These are phyloP conservation scores for Esperia sulphurella DNA, from an alignment of 2,888 invertebrate species.

Conservation along the genomic window DNA sequence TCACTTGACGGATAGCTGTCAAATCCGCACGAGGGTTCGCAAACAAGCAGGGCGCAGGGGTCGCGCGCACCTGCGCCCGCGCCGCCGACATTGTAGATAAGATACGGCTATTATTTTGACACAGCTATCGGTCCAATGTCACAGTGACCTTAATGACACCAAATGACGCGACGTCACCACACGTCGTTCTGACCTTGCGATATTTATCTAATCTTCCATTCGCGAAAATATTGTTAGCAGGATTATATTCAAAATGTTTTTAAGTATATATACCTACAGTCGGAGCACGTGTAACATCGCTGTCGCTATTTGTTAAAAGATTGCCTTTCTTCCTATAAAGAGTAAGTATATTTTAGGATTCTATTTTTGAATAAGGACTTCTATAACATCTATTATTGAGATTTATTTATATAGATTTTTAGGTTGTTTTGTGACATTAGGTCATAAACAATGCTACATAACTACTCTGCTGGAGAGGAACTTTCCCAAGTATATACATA, in stretches of 20 bases:
- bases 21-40: slow-evolving; percentile 22
- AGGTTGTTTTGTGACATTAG: too few species aligned
- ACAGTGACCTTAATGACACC: slow-evolving; percentile 77
- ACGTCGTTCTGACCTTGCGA: slow-evolving; percentile 70
- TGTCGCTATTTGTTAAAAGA: neutral
- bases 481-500: neutral
- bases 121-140: slow-evolving; percentile 73
- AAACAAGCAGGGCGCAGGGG: slow-evolving; percentile 52
- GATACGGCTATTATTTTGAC: slow-evolving; percentile 77
- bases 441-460: too few species aligned
- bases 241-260: slow-evolving; percentile 30
- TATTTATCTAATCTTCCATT: slow-evolving; percentile 74
- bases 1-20: neutral
- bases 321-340: neutral
- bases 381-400: too few species aligned
- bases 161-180: slow-evolving; percentile 65
- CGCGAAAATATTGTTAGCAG: slow-evolving; percentile 58
- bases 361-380: neutral
- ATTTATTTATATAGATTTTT: too few species aligned
- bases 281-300: too few species aligned
- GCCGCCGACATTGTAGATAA: slow-evolving; percentile 75
- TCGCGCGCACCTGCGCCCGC: slow-evolving; percentile 71
- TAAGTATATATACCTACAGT: neutral
- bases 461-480: too few species aligned
- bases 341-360: neutral